A percentile compares a stretch with the other conserved stretches of the same genome.
Evolutionary conservation across 2,888 invertebrate species (phyloP).

Genomic region (Heliconius ismenius): DNA sequence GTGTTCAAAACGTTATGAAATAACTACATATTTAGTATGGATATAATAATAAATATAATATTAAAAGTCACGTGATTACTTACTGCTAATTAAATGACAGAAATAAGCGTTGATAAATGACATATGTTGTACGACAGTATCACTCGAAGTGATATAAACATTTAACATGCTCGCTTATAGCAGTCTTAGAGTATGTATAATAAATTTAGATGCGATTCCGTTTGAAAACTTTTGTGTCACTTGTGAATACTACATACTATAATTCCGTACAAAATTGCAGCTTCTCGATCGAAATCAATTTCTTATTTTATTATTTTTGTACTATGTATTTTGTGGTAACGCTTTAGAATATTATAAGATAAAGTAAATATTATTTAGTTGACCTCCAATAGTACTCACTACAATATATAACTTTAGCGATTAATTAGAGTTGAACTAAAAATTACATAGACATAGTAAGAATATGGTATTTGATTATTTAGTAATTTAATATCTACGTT

Average conservation of each 20-base stretch:
- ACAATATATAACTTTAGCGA: neutral
- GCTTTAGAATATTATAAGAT: constrained; percentile 1
- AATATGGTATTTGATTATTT: no score
- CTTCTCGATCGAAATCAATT: neutral
- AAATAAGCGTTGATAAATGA: constrained; percentile 4
- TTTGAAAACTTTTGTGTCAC: neutral
- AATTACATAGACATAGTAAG: no score
- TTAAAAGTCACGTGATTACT: neutral
- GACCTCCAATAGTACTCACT: no score
- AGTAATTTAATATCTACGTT: no score
- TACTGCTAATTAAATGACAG: neutral
- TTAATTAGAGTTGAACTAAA: neutral
- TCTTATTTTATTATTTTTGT: no score
- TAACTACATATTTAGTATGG: neutral
- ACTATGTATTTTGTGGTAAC: neutral
- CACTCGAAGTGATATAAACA: constrained; percentile 51
- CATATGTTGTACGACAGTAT: constrained; percentile 37
- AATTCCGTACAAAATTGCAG: neutral
- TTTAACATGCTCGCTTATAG: constrained; percentile 42
- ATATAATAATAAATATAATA: neutral
- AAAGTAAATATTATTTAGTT: neutral
- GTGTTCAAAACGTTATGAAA: neutral
- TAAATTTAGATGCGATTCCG: constrained; percentile 11
- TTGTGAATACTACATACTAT: neutral
- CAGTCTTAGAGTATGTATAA: constrained; percentile 18